Evolutionary conservation across 2,797 vertebrate genomes (phyloP), one percentile per base, ranked within the genome.

Genomic region (Novumbra hubbsi): DNA sequence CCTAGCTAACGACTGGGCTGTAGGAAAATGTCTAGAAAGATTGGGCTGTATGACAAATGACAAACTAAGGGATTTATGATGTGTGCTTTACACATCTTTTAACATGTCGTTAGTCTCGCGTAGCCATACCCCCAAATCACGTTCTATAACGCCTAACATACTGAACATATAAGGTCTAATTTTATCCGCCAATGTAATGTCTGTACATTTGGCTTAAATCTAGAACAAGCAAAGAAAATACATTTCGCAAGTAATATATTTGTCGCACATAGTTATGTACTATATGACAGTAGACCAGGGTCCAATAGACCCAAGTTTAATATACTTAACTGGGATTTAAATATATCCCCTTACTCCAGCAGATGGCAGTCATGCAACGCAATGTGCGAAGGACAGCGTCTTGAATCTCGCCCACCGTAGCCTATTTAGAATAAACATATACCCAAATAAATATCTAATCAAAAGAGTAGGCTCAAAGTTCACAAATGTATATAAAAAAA

Each of bases 361-460:
- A 93, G 92, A 75, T 87, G 90, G 88, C 89, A 83, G 82, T 32
- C 17, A 5, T 5, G 5, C 14, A 28, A 2, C 30, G 28, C 30
- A 32, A 12, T 32, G 27, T 45, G 41, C 1, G 41, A 3, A 8
- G 41, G 4, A n/a, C 7, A 5, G 14, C 4, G 14, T 21, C 5
- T 8, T 57, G 5, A 38, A n/a, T n/a, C 9, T 12, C 3, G 41
- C 41, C 41, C 7, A 38, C 19, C 14, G n/a, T 71, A 6, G 65
- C 30, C 28, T 24, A 49, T 28, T 16, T 5, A 19, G 7, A 67
- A 67, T 21, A 67, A 6, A 11, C 1, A 30, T 70, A 11, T 16
- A 52, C 17, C 41, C 48, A 49, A 50, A 48, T n/a, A 52, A 70
- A 16, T 12, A 28, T 64, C 16, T 28, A 6, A 70, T n/a, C 24